A percentile compares a stretch with the other conserved stretches of the same genome.
Conservation (phyloP, 2,888 invertebrate species). For the Phaonia tiefii region DNA sequence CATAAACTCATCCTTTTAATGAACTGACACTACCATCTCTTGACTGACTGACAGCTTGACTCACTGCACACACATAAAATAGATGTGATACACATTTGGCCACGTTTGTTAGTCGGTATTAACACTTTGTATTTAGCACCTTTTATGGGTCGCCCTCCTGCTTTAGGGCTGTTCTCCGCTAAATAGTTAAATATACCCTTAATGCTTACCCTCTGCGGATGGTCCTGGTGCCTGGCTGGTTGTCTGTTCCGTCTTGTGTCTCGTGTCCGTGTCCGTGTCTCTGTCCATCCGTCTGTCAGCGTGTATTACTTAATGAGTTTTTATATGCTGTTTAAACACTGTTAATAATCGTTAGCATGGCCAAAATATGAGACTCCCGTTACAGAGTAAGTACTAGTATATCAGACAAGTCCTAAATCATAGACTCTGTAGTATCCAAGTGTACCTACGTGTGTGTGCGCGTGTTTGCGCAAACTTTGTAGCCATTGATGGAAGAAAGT, state of each 20-base stretch:
- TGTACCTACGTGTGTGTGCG: background rate
- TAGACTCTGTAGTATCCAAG: background rate
- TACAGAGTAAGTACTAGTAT: slow-evolving; percentile 16
- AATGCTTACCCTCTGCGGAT: slow-evolving; percentile 41
- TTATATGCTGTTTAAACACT: slow-evolving; percentile 69
- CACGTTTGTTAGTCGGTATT: slow-evolving; percentile 32
- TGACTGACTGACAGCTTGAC: slow-evolving; percentile 26
- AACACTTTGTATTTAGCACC: slow-evolving; percentile 58
- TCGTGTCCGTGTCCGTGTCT: background rate
- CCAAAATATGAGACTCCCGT: slow-evolving; percentile 3
- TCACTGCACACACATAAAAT: slow-evolving; percentile 55
- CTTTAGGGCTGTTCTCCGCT: too few species aligned
- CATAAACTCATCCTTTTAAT: slow-evolving; percentile 31
- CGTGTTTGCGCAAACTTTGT: slow-evolving; percentile 6
- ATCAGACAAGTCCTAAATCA: slow-evolving; percentile 10
- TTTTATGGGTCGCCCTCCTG: slow-evolving; percentile 29
- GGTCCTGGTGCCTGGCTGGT: slow-evolving; percentile 29
- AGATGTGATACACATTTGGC: slow-evolving; percentile 35
- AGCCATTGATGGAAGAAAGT: slow-evolving; percentile 1
- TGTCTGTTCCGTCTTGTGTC: too few species aligned
- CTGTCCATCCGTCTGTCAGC: slow-evolving; percentile 19
- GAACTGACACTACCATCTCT: slow-evolving; percentile 3
- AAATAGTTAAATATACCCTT: slow-evolving; percentile 27
- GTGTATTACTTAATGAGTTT: slow-evolving; percentile 52
- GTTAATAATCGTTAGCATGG: slow-evolving; percentile 67